Percentiles rank a stretch among this genome's conserved stretches.
Evolutionary conservation across 92 coral and sea anemone genomes (phyloP).

Genomic region (Pocillopora meandrina): DNA sequence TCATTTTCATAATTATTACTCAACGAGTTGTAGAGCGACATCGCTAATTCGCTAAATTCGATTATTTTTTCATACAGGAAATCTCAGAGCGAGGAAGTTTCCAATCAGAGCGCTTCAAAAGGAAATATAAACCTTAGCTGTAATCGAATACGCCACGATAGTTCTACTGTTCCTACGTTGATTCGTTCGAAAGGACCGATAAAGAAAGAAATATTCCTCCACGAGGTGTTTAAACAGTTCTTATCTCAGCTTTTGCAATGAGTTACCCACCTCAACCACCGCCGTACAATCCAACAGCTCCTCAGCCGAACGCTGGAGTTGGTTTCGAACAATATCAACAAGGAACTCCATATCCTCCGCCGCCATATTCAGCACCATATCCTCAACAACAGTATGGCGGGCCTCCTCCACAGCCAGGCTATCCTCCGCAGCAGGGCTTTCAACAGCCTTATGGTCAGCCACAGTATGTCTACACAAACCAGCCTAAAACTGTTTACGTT

Average conservation of each 20-base stretch:
- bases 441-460: conserved; percentile 64
- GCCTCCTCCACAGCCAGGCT: conserved; percentile 43
- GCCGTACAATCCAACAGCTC: conserved; percentile 66
- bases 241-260: neutral
- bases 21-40: neutral
- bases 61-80: neutral
- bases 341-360: conserved; percentile 75
- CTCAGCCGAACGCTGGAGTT: conserved; percentile 57
- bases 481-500: conserved; percentile 94
- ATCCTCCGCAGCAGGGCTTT: conserved; percentile 46
- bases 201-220: neutral
- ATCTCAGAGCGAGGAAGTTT: neutral
- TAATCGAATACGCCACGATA: too few relatives aligned
- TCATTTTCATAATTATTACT: too few relatives aligned
- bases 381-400: conserved; percentile 36
- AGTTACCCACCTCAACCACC: conserved; percentile 76
- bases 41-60: neutral
- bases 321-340: conserved; percentile 93
- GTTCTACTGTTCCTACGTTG: too few relatives aligned
- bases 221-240: neutral
- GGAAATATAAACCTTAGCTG: too few relatives aligned
- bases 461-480: conserved; percentile 64
- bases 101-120: neutral
- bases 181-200: too few relatives aligned
- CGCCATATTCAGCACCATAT: conserved; percentile 60